phyloP scores from a whole-genome alignment of 2,888 invertebrate species.

The Tipula unca region DNA sequence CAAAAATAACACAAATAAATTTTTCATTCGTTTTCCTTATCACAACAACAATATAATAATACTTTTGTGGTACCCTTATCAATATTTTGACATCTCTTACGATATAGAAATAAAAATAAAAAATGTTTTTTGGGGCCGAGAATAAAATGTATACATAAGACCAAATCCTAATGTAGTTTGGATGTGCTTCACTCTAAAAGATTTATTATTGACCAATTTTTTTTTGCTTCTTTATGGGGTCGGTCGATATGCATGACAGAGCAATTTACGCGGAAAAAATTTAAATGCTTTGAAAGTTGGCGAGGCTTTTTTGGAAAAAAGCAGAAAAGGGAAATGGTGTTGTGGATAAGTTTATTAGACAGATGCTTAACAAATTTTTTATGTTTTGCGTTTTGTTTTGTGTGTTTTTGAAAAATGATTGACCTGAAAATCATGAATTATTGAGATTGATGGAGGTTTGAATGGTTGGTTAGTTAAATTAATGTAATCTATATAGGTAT shows the following conservation, averaged over 20 bases:
- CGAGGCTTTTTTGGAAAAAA: neutral
- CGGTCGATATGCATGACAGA: slow-evolving; percentile 4
- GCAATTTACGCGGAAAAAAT: neutral
- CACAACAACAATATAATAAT: neutral
- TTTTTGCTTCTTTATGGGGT: neutral
- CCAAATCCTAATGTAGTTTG: slow-evolving; percentile 4
- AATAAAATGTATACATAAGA: neutral
- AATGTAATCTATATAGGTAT: no score
- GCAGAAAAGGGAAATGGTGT: neutral
- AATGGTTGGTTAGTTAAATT: neutral
- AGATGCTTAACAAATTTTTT: neutral
- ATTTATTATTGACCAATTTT: neutral
- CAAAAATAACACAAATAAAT: neutral
- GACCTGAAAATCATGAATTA: slow-evolving; percentile 14
- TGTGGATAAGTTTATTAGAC: slow-evolving; percentile 8
- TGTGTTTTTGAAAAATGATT: neutral
- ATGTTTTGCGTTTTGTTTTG: neutral
- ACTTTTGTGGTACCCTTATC: neutral
- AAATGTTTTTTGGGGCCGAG: neutral
- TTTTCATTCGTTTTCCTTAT: neutral
- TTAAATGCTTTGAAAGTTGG: neutral
- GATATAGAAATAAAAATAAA: neutral
- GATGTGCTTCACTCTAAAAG: neutral
- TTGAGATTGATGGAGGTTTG: slow-evolving; percentile 8
- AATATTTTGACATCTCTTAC: neutral